phyloP scores from a whole-genome alignment of 1,140 invertebrate genomes.

The Tenebrio molitor region DNA sequence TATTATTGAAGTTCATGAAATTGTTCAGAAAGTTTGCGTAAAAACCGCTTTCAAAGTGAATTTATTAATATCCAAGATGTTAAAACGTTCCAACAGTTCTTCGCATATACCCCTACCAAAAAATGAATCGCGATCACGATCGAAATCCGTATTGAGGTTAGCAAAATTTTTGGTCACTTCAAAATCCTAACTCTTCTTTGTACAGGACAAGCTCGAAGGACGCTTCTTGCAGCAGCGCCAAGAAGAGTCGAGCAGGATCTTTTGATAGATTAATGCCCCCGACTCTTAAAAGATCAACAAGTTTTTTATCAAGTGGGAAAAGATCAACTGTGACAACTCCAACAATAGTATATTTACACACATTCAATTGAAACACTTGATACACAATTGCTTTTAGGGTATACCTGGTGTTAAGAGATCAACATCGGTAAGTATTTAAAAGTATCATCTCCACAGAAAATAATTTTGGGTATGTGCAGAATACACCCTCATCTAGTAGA shows the following conservation, averaged over 20 bases:
- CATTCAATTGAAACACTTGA: neutral
- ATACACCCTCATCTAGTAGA: neutral
- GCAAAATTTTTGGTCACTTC: neutral
- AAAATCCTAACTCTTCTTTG: constrained; percentile 3
- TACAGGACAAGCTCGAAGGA: neutral
- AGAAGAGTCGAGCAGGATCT: neutral
- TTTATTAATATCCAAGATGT: no score
- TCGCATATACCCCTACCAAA: constrained; percentile 21
- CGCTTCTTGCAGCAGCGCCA: neutral
- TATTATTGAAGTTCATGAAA: no score
- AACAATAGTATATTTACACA: neutral
- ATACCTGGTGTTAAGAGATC: constrained; percentile 4
- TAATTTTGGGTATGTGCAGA: neutral
- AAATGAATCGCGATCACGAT: constrained; percentile 8
- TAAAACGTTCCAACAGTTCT: constrained; percentile 9
- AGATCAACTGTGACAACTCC: neutral
- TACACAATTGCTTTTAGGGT: no score
- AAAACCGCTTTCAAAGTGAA: no score
- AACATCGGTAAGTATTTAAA: neutral
- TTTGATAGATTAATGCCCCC: neutral
- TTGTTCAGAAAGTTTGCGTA: no score
- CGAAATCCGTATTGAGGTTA: constrained; percentile 30
- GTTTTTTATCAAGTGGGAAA: constrained; percentile 5
- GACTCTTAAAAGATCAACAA: neutral
- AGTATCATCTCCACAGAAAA: neutral